These are phyloP conservation scores for Glaucopsyche alexis DNA, from an alignment of 2,888 invertebrate species.

Conservation along the genomic window DNA sequence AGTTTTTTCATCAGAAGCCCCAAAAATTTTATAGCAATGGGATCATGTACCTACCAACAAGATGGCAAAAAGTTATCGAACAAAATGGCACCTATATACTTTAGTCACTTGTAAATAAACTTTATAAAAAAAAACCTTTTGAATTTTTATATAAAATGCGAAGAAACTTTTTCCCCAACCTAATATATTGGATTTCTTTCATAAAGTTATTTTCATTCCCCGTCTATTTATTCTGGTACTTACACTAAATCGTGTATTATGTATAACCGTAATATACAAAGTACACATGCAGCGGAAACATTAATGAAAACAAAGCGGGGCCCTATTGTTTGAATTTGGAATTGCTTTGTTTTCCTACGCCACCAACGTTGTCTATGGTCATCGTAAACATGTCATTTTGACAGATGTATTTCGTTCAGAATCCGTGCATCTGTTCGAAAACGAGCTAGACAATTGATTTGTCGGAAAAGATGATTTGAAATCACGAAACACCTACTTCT, in stretches of 20 bases:
- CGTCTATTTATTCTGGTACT: neutral
- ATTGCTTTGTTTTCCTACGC: slow-evolving; percentile 46
- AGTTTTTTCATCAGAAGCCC: no score
- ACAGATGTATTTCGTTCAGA: slow-evolving; percentile 30
- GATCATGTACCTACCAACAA: no score
- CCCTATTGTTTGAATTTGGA: slow-evolving; percentile 50
- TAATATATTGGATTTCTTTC: no score
- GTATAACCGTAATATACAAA: slow-evolving; percentile 10
- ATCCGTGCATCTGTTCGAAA: slow-evolving; percentile 29
- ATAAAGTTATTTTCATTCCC: neutral
- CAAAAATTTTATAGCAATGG: no score
- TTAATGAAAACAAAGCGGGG: slow-evolving; percentile 62
- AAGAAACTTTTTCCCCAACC: no score
- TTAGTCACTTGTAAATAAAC: no score
- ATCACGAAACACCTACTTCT: neutral
- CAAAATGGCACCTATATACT: no score
- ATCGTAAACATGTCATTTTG: slow-evolving; percentile 39
- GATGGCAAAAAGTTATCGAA: no score
- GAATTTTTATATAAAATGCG: no score
- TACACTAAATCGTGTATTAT: neutral
- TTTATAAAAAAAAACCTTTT: no score
- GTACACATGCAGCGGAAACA: slow-evolving; percentile 57
- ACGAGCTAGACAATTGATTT: slow-evolving; percentile 9
- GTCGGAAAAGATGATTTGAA: neutral
- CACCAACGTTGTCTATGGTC: slow-evolving; percentile 56